Evolutionary conservation across 2,113 vertebrate genomes (phyloP).

Genomic region (Felis catus): F.catus_Fca126_mat1.0 CM031416.1:78449001-78449500

Average conservation of each 20-base stretch:
- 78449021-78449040: no score
- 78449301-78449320: not conserved
- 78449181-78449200: not conserved
- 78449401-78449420: constrained; percentile 27
- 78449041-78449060: no score
- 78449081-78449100: no score
- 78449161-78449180: not conserved
- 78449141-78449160: not conserved
- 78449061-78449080: no score
- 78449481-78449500: not conserved
- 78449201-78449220: not conserved
- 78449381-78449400: constrained; percentile 37
- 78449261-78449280: not conserved
- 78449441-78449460: not conserved
- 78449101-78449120: no score
- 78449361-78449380: not conserved
- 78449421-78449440: not conserved
- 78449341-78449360: not conserved
- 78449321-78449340: not conserved
- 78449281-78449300: not conserved
- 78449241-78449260: not conserved
- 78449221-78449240: not conserved
- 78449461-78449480: constrained; percentile 15
- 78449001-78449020: no score
- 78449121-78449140: not conserved